phyloP scores from a whole-genome alignment of 2,888 invertebrate genomes.

The Lasius platythorax region DNA sequence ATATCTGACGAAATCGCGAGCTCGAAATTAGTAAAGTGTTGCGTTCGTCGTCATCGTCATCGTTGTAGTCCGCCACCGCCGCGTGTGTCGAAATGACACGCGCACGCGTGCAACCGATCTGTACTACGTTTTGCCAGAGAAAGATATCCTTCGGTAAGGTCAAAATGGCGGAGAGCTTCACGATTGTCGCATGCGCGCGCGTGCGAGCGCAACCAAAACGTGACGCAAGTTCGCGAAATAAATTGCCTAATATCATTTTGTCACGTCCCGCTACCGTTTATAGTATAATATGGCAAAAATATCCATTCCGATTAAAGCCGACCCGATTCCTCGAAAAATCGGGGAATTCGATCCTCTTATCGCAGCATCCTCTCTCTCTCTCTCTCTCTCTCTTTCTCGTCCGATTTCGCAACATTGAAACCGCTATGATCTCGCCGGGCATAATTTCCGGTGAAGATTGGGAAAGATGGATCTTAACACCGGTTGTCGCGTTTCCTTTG shows the following conservation, averaged over 20 bases:
- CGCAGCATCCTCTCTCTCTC: neutral
- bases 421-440: neutral
- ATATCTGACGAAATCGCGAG: constrained; percentile 72
- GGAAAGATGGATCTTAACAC: neutral
- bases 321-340: neutral
- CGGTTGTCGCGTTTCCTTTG: neutral
- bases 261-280: constrained; percentile 39
- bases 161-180: constrained; percentile 82
- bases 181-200: constrained; percentile 62
- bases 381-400: neutral
- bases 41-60: constrained; percentile 42
- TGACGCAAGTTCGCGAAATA: constrained; percentile 77
- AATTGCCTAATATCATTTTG: constrained; percentile 72
- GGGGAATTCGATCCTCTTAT: neutral
- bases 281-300: neutral
- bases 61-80: constrained; percentile 18
- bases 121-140: constrained; percentile 17
- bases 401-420: neutral
- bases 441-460: neutral
- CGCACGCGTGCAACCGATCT: constrained; percentile 15
- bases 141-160: constrained; percentile 85
- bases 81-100: constrained; percentile 68
- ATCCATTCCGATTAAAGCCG: neutral
- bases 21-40: constrained; percentile 70
- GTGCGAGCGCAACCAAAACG: constrained; percentile 63